These are phyloP conservation scores for Mobula birostris DNA, from an alignment of 2,113 vertebrate species.

Conservation along the genomic window DNA sequence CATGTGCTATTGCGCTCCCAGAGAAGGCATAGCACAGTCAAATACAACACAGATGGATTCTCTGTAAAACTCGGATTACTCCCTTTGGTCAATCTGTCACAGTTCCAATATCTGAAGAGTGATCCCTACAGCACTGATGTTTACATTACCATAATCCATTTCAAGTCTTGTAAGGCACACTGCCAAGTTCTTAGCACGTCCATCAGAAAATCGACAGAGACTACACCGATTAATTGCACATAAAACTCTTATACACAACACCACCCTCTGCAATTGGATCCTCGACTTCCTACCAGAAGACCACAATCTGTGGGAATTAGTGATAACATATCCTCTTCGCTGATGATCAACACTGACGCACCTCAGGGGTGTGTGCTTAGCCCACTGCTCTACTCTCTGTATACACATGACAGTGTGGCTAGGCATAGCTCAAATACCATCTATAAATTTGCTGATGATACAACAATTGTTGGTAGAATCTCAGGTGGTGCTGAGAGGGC, in stretches of 20 bases:
- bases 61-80: neutral
- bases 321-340: too few species aligned
- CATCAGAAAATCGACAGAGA: neutral
- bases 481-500: too few species aligned
- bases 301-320: too few species aligned
- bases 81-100: neutral
- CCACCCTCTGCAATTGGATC: too few species aligned
- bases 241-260: neutral
- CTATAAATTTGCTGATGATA: too few species aligned
- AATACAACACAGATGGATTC: neutral
- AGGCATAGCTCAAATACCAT: too few species aligned
- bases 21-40: neutral
- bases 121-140: neutral
- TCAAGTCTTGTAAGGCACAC: neutral
- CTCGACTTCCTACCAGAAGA: too few species aligned
- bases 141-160: neutral
- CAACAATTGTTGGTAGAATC: too few species aligned
- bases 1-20: neutral
- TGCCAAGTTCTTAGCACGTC: neutral
- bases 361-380: too few species aligned
- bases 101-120: neutral
- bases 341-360: too few species aligned
- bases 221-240: neutral
- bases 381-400: too few species aligned
- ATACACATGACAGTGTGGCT: too few species aligned